Evolutionary conservation across 2,113 vertebrate genomes (phyloP).

Genomic region (Takifugu flavidus): DNA sequence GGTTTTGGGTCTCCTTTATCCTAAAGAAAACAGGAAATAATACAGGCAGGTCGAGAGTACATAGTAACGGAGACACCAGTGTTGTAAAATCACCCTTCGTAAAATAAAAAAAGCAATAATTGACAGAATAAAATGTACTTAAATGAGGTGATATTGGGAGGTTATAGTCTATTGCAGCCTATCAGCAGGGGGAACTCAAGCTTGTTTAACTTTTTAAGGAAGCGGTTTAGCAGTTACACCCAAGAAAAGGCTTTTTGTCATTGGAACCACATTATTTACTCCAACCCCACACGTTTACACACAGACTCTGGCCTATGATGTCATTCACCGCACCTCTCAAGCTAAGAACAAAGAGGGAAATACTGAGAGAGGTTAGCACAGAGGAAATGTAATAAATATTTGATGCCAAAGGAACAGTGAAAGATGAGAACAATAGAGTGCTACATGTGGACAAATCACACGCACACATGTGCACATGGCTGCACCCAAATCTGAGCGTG

Average conservation of each 20-base stretch:
- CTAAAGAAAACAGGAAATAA: too few relatives aligned
- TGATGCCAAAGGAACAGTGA: slow-evolving; percentile 5
- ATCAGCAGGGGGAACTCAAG: too few relatives aligned
- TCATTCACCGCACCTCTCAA: slow-evolving; percentile 14
- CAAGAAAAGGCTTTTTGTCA: slow-evolving; percentile 48
- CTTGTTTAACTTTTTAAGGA: too few relatives aligned
- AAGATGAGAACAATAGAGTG: slow-evolving; percentile 24
- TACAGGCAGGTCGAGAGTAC: too few relatives aligned
- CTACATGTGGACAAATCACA: slow-evolving; percentile 11
- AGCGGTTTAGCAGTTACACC: too few relatives aligned
- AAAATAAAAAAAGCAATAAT: too few relatives aligned
- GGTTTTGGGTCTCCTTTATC: too few relatives aligned
- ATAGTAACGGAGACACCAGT: too few relatives aligned
- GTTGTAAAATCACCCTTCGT: too few relatives aligned
- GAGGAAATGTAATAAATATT: slow-evolving; percentile 15
- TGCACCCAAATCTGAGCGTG: slow-evolving; percentile 16
- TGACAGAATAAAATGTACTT: too few relatives aligned
- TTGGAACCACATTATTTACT: slow-evolving; percentile 64
- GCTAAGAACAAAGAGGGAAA: slow-evolving; percentile 18
- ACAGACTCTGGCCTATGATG: slow-evolving; percentile 12
- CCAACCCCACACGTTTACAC: slow-evolving; percentile 1
- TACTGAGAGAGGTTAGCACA: neutral
- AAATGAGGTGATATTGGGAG: too few relatives aligned
- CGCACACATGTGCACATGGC: neutral
- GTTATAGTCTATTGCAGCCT: too few relatives aligned